A percentile compares a stretch with the other conserved stretches of the same genome.
These are phyloP conservation scores for Macroglossus sobrinus DNA, from an alignment of 2,113 vertebrate species.

Conservation along the genomic window DNA sequence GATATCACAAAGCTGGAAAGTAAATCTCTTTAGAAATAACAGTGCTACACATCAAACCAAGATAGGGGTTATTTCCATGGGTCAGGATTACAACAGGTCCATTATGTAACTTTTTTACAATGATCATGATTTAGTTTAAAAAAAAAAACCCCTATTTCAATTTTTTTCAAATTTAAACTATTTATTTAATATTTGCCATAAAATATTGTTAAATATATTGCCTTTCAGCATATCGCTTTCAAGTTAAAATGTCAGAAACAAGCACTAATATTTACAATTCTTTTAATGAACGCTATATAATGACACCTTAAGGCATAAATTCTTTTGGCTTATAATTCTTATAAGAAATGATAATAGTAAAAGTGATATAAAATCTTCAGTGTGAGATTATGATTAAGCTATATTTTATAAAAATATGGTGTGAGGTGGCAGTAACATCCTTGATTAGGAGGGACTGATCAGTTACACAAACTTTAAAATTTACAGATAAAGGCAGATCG, in stretches of 20 bases:
- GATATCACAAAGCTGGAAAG: not conserved
- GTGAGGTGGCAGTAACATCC: constrained; percentile 93
- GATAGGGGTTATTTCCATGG: not conserved
- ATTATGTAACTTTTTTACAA: not conserved
- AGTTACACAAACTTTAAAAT: constrained; percentile 98
- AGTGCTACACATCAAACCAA: not conserved
- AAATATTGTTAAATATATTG: constrained; percentile 97
- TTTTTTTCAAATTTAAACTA: constrained; percentile 86
- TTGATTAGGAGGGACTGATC: constrained; percentile 92
- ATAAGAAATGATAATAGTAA: constrained; percentile 91
- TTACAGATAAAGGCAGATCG: constrained; percentile 95
- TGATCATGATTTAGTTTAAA: not conserved
- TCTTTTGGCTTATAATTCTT: constrained; percentile 98
- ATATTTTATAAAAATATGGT: constrained; percentile 94
- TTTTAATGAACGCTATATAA: constrained; percentile 97
- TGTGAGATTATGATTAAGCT: constrained; percentile 93
- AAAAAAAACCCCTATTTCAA: not conserved
- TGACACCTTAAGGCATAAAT: constrained; percentile 98
- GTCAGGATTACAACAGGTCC: not conserved
- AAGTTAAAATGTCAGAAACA: constrained; percentile 93
- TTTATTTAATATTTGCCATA: constrained; percentile 97
- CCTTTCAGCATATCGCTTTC: constrained; percentile 90
- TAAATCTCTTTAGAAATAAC: not conserved
- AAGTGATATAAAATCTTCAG: constrained; percentile 90
- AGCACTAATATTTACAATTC: constrained; percentile 94